Conservation (phyloP, 2,113 vertebrate species). For the Ceuthmochares aereus region DNA sequence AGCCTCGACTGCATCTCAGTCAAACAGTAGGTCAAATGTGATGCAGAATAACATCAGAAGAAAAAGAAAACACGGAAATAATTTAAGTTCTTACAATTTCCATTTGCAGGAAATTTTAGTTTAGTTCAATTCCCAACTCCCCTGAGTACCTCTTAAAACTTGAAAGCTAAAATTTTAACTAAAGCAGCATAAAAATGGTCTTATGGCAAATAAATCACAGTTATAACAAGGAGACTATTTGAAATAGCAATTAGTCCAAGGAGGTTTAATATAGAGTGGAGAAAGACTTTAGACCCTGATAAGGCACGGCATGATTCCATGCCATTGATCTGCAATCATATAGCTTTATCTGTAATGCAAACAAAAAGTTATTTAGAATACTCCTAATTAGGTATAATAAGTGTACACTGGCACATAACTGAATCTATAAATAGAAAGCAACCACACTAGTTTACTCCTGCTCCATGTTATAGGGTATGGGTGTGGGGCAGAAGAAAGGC, state of each 20-base stretch:
- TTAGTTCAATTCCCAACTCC: background rate
- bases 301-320: background rate
- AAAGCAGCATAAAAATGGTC: background rate
- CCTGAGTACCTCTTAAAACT: background rate
- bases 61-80: background rate
- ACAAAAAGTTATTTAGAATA: slow-evolving; percentile 40
- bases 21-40: background rate
- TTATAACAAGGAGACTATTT: background rate
- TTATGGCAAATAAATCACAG: background rate
- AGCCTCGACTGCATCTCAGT: background rate
- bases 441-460: background rate
- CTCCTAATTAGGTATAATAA: slow-evolving; percentile 19
- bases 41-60: background rate
- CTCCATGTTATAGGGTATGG: background rate
- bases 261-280: background rate
- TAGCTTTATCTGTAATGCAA: slow-evolving; percentile 25
- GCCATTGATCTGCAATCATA: slow-evolving; percentile 18
- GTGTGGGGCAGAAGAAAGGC: background rate
- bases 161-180: slow-evolving; percentile 2
- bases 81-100: background rate
- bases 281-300: slow-evolving; percentile 44
- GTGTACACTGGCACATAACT: background rate
- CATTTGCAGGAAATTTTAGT: background rate
- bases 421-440: slow-evolving; percentile 23
- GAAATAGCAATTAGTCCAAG: background rate